phyloP scores from a whole-genome alignment of 64 coral and sea anemone genomes.

The Montipora foliosa region DNA sequence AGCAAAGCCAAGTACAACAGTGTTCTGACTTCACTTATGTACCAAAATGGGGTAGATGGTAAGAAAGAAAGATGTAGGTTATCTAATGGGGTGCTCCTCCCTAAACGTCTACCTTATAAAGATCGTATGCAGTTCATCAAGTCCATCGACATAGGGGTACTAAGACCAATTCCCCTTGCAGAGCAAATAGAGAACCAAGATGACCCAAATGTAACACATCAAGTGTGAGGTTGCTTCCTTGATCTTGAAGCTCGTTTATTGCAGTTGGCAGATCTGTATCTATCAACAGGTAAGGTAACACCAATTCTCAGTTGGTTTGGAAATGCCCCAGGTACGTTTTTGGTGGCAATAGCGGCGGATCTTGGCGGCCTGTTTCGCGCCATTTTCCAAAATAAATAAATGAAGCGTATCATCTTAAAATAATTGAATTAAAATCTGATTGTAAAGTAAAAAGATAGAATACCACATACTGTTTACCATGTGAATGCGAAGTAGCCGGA shows the following conservation, averaged over 20 bases:
- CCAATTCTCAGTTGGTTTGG: slow-evolving; percentile 84
- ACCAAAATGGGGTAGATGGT: slow-evolving; percentile 45
- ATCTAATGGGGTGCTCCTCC: slow-evolving; percentile 52
- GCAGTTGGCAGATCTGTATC: slow-evolving; percentile 78
- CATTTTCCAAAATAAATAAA: no score
- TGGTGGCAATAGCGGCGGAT: slow-evolving; percentile 80
- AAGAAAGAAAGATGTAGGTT: slow-evolving; percentile 75
- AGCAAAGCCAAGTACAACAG: slow-evolving; percentile 87
- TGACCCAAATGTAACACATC: slow-evolving; percentile 40
- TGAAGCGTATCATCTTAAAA: no score
- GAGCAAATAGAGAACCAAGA: slow-evolving; percentile 63
- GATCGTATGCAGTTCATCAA: slow-evolving; percentile 81
- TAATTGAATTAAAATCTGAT: no score
- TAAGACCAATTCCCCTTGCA: slow-evolving; percentile 59
- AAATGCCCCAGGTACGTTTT: slow-evolving; percentile 25
- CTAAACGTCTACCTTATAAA: slow-evolving; percentile 76
- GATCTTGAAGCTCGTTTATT: slow-evolving; percentile 75
- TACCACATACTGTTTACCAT: no score
- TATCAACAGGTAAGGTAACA: slow-evolving; percentile 60
- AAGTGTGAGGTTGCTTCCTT: slow-evolving; percentile 42
- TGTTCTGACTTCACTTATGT: slow-evolving; percentile 76
- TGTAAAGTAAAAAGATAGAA: no score
- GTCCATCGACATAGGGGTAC: slow-evolving; percentile 73
- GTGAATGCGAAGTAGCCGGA: no score
- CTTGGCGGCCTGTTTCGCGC: no score